phyloP scores from a whole-genome alignment of 2,797 vertebrate genomes.

The Amblyopsis hoosieri region DNA sequence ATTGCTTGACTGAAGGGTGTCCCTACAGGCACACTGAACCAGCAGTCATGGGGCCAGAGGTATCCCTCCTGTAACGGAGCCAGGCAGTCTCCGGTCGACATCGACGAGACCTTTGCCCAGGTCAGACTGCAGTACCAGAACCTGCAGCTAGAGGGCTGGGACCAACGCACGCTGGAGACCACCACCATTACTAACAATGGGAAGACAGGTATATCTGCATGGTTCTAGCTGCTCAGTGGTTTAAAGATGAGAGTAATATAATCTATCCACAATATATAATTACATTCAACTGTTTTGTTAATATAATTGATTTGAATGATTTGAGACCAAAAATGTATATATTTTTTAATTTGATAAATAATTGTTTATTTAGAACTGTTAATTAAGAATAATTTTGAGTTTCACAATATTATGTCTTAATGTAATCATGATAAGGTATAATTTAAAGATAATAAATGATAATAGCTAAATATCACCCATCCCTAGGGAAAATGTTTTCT shows the following conservation, averaged over 20 bases:
- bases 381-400: too few species aligned
- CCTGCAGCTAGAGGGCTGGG: conserved; percentile 89
- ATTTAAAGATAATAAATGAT: too few species aligned
- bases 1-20: neutral
- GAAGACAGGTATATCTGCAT: conserved; percentile 85
- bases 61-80: conserved; percentile 88
- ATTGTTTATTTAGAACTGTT: too few species aligned
- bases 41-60: conserved; percentile 90
- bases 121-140: conserved; percentile 90
- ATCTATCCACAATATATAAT: too few species aligned
- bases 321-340: too few species aligned
- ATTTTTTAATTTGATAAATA: too few species aligned
- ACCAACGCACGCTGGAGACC: conserved; percentile 50
- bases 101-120: conserved; percentile 91
- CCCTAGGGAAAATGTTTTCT: too few species aligned
- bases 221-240: neutral
- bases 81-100: conserved; percentile 94
- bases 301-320: too few species aligned
- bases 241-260: neutral
- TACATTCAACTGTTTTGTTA: too few species aligned
- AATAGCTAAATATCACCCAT: too few species aligned
- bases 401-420: too few species aligned
- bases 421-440: too few species aligned
- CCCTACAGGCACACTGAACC: conserved; percentile 86
- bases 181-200: conserved; percentile 89